phyloP scores from a whole-genome alignment of 2,797 vertebrate species.

The Anomalospiza imberbis region DNA sequence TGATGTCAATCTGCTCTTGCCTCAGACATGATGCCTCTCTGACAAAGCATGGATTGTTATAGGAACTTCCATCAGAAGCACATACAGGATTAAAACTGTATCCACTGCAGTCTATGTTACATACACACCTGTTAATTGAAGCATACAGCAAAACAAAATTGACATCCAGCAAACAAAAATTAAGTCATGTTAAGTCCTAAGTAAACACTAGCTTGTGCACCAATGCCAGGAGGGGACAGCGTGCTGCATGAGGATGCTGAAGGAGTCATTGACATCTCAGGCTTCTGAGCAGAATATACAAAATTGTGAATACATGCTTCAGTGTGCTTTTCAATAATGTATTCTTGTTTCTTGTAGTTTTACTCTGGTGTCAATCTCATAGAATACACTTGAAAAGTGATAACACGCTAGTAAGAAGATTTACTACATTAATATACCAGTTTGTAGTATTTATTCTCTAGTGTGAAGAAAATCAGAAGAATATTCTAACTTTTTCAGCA shows the following conservation, averaged over 20 bases:
- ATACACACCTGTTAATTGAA: slow-evolving; percentile 86
- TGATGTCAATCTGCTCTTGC: slow-evolving; percentile 94
- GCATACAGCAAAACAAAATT: background rate
- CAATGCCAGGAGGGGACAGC: background rate
- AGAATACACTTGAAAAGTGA: background rate
- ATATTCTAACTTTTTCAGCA: background rate
- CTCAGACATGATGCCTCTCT: slow-evolving; percentile 93
- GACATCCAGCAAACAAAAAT: background rate
- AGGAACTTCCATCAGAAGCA: slow-evolving; percentile 91
- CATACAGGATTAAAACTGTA: slow-evolving; percentile 95
- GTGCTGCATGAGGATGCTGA: background rate
- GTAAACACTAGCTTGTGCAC: background rate
- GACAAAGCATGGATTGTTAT: slow-evolving; percentile 94
- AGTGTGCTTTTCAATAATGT: background rate
- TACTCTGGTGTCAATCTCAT: background rate
- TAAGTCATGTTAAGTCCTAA: background rate
- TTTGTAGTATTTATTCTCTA: background rate
- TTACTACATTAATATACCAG: background rate
- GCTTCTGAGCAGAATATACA: background rate
- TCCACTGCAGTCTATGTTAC: slow-evolving; percentile 96
- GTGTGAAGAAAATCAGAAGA: background rate
- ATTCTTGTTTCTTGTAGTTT: background rate
- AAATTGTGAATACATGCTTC: background rate
- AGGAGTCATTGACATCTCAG: background rate
- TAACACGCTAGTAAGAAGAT: background rate